A percentile compares a stretch with the other conserved stretches of the same genome.
phyloP scores from a whole-genome alignment of 2,797 vertebrate species.

The Lemur catta region DNA sequence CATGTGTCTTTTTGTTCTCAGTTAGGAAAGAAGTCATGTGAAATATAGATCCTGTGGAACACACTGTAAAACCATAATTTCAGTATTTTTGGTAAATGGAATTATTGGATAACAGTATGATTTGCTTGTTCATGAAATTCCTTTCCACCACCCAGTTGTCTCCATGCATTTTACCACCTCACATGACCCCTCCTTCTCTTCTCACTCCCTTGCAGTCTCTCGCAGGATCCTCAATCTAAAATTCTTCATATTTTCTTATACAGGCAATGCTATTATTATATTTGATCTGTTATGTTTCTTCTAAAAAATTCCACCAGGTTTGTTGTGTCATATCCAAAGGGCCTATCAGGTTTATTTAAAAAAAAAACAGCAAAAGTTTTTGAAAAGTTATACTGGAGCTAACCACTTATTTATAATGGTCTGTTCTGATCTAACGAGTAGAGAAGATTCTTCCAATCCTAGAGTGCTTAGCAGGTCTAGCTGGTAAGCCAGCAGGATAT shows the following conservation, averaged over 20 bases:
- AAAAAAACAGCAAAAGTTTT: constrained; percentile 3
- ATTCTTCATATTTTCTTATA: neutral
- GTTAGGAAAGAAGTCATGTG: neutral
- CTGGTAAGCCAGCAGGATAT: neutral
- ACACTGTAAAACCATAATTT: neutral
- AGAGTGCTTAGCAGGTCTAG: neutral
- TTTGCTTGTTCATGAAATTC: neutral
- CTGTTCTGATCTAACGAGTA: neutral
- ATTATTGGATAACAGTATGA: neutral
- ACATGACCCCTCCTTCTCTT: neutral
- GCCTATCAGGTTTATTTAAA: neutral
- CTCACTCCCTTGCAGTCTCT: neutral
- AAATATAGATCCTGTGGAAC: neutral
- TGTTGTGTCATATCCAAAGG: neutral
- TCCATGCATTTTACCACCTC: neutral
- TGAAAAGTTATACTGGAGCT: neutral
- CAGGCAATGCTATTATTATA: neutral
- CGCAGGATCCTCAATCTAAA: neutral
- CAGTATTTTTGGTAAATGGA: neutral
- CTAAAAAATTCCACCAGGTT: neutral
- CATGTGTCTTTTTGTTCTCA: neutral
- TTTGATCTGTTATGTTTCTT: neutral
- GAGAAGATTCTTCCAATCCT: neutral
- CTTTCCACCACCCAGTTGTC: neutral
- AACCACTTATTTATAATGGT: neutral